Evolutionary conservation across 2,888 invertebrate genomes (phyloP), one percentile per base, ranked within the genome.

Genomic region (Latrodectus elegans): DNA sequence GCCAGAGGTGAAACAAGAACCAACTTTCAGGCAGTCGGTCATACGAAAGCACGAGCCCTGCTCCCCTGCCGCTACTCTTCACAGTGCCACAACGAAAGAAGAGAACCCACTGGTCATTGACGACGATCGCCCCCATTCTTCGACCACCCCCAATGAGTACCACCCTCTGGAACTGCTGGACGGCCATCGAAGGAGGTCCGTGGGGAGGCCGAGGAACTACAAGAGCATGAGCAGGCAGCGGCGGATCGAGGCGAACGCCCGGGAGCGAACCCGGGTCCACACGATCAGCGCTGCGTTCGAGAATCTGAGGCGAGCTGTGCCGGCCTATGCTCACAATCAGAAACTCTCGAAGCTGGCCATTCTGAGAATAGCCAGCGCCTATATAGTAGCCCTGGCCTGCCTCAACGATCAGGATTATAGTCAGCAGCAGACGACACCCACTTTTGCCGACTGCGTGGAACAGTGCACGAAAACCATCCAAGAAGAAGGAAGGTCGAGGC

Each of bases 231-330:
- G 97, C n/a, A 94, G 97, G 26, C 97, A 97, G 92, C 93, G 98
- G 90, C 94, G 98, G 90, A 97, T 98, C 91, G 98, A 98, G 92
- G 98, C 98, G 0, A 98, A 98, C 91, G 98, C 98, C 0, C 94
- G 98, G 8, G 98, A 98, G 92, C 93, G 98, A 87, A 97, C 97
- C 9, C 94, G 98, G 78, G 98, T 98, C 0, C 98, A 98, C 92
- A 98, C 98, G 0, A 98, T 98, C 90, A 97, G 97, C 91, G 97
- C 97, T 0, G 98, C 98, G 0, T 98, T 98, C 92, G 98, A 98
- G 90, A 97, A 96, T 0, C 93, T 98, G 12, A 94, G 98, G 71
- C 93, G 94, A 88, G 94, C 97, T 0, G 95, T 98, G 70, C 98
- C 98, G 4, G 95, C 97, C 0, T 98, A 97, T 92, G 97, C 97